Conservation (phyloP, 1,140 invertebrate species). For the Cyphomyrmex costatus region DNA sequence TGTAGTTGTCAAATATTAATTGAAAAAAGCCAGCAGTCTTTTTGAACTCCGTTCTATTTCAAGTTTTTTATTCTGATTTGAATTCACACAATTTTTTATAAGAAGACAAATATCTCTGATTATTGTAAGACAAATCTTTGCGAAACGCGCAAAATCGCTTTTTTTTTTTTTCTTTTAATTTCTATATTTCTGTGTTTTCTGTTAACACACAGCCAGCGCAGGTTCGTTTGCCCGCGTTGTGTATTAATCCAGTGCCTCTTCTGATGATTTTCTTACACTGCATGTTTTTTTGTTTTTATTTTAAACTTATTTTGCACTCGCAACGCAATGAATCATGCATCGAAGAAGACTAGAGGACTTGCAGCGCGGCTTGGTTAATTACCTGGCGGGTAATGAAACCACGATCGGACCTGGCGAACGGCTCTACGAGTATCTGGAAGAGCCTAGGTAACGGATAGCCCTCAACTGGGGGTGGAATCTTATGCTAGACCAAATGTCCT, state of each 20-base stretch:
- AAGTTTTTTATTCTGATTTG: not conserved
- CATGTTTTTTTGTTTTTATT: conserved; percentile 55
- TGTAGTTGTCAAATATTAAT: too few relatives aligned
- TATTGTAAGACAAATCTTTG: not conserved
- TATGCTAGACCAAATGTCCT: conserved; percentile 41
- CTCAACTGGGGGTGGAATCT: conserved; percentile 5
- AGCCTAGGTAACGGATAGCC: conserved; percentile 79
- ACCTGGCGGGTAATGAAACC: conserved; percentile 80
- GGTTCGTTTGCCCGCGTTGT: not conserved
- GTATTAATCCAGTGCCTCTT: conserved; percentile 34
- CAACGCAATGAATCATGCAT: conserved; percentile 51
- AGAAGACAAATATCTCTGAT: not conserved
- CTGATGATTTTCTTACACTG: conserved; percentile 71
- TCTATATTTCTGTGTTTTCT: conserved; percentile 33
- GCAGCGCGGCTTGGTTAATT: conserved; percentile 79
- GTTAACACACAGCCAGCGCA: conserved; percentile 27
- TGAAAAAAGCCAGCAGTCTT: not conserved
- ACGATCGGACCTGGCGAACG: conserved; percentile 76
- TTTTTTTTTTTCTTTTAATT: not conserved
- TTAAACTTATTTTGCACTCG: conserved; percentile 64
- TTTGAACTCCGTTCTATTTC: not conserved
- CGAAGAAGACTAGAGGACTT: conserved; percentile 80
- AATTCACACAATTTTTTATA: not conserved
- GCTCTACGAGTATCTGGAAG: conserved; percentile 77
- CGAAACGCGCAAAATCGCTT: not conserved